Conservation (phyloP, 2,888 invertebrate genomes). For the Euphydryas editha region DNA sequence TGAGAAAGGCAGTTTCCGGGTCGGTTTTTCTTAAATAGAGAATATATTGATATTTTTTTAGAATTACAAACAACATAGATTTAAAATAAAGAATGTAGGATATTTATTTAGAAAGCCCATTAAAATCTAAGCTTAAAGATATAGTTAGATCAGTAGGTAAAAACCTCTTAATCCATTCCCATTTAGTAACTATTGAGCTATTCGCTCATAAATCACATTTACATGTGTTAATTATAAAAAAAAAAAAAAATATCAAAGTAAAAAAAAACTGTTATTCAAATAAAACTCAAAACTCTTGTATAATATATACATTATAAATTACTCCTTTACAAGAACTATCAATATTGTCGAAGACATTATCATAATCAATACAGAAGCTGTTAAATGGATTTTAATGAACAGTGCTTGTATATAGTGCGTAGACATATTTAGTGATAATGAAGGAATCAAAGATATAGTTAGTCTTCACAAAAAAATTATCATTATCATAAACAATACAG, state of each 20-base stretch:
- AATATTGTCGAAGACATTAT: neutral
- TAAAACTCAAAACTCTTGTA: neutral
- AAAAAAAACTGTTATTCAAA: too few relatives aligned
- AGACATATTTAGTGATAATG: neutral
- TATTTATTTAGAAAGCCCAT: too few relatives aligned
- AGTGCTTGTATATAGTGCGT: neutral
- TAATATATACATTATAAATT: neutral
- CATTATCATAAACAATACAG: neutral
- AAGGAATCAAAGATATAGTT: neutral
- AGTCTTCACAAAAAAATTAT: too few relatives aligned
- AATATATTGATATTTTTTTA: constrained; percentile 4
- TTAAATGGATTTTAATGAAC: neutral
- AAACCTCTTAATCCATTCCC: too few relatives aligned
- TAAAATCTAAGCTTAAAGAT: too few relatives aligned
- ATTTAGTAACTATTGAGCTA: too few relatives aligned
- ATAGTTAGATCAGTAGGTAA: too few relatives aligned
- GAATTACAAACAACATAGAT: neutral
- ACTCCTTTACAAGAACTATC: neutral
- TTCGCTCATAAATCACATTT: too few relatives aligned
- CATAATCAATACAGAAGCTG: neutral
- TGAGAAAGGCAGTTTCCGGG: constrained; percentile 28
- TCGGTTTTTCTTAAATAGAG: constrained; percentile 21
- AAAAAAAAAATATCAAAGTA: too few relatives aligned
- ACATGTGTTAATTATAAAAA: too few relatives aligned
- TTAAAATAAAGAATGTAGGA: too few relatives aligned